A percentile compares a stretch with the other conserved stretches of the same genome.
Evolutionary conservation across 2,888 invertebrate genomes (phyloP).

Genomic region (Polymixis lichenea): DNA sequence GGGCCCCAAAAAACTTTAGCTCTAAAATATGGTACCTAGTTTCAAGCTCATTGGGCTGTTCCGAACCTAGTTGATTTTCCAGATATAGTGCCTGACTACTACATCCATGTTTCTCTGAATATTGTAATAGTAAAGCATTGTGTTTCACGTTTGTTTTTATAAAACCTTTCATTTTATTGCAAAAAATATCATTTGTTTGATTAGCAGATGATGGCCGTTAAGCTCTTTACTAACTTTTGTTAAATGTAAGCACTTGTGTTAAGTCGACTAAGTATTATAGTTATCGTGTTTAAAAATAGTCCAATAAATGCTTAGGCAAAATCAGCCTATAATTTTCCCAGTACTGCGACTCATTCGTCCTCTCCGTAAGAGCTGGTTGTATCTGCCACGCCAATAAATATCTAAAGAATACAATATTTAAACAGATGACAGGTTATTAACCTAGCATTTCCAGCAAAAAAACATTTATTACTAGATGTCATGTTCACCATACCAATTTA

Average conservation of each 20-base stretch:
- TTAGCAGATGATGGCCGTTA: neutral
- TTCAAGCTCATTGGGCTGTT: slow-evolving; percentile 36
- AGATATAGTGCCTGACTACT: slow-evolving; percentile 2
- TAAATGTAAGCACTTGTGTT: neutral
- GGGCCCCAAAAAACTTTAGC: slow-evolving; percentile 19
- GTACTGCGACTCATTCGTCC: neutral
- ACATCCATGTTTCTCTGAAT: slow-evolving; percentile 17
- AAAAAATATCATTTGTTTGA: slow-evolving; percentile 16
- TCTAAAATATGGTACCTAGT: slow-evolving; percentile 16
- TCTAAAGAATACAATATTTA: neutral
- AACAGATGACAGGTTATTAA: neutral
- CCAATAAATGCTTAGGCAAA: neutral
- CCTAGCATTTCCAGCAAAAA: neutral
- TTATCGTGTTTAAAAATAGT: neutral
- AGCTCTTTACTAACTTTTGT: slow-evolving; percentile 6
- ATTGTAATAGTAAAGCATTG: slow-evolving; percentile 11
- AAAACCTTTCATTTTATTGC: neutral
- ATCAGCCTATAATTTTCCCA: neutral
- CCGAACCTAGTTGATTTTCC: slow-evolving; percentile 19
- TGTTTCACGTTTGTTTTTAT: slow-evolving; percentile 20
- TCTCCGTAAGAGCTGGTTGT: neutral
- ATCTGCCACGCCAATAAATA: neutral
- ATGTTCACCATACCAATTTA: neutral
- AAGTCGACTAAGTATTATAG: too few species aligned
- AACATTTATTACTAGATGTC: neutral